A percentile compares a stretch with the other conserved stretches of the same genome.
These are phyloP conservation scores for Bubo scandiacus DNA, from an alignment of 2,113 vertebrate genomes.

Conservation along the genomic window DNA sequence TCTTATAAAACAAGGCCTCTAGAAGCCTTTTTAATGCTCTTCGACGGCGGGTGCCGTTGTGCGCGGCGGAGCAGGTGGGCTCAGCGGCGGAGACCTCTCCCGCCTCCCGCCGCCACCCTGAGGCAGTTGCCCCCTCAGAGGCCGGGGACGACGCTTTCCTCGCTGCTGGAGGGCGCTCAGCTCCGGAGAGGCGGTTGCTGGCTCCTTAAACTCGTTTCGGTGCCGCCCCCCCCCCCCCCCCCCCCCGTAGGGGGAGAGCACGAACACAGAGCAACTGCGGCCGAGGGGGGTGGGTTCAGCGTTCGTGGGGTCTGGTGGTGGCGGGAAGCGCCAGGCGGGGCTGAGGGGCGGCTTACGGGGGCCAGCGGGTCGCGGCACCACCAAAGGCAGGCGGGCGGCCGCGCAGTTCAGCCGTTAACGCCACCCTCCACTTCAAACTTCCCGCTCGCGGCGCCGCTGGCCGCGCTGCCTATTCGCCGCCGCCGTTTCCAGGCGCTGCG, in stretches of 20 bases:
- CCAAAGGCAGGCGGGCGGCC: too few relatives aligned
- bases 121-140: too few relatives aligned
- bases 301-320: rapidly evolving
- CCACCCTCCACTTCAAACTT: neutral
- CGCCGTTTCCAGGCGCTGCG: neutral
- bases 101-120: rapidly evolving
- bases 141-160: too few relatives aligned
- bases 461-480: neutral
- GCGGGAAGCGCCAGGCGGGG: neutral
- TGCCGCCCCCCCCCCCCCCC: rapidly evolving
- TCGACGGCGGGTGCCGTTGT: rapidly evolving
- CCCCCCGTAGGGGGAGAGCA: rapidly evolving
- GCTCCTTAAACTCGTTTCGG: too few relatives aligned
- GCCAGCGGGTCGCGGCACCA: too few relatives aligned
- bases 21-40: too few relatives aligned
- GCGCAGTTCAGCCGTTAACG: neutral
- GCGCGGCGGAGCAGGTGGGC: rapidly evolving
- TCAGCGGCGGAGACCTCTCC: neutral
- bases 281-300: too few relatives aligned
- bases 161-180: neutral
- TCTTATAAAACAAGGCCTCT: neutral
- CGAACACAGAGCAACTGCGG: rapidly evolving
- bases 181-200: rapidly evolving
- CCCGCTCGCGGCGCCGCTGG: neutral
- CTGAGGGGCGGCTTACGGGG: rapidly evolving